Evolutionary conservation across 2,797 vertebrate species (phyloP).

Genomic region (Phoeniculus purpureus): DNA sequence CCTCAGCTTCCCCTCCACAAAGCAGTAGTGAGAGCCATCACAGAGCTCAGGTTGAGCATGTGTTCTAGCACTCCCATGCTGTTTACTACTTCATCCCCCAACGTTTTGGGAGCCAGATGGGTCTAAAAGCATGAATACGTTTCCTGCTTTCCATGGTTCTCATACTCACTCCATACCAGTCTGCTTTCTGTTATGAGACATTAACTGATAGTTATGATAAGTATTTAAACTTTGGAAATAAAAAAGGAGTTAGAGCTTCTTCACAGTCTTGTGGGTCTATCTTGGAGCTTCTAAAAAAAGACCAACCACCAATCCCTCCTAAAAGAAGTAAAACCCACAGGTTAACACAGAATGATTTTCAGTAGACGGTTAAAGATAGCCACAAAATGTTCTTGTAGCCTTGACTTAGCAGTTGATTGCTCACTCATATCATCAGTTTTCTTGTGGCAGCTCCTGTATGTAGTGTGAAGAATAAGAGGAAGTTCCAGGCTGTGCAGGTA

Average conservation of each 20-base stretch:
- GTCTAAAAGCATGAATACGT: neutral
- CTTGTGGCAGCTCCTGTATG: neutral
- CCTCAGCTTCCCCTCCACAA: neutral
- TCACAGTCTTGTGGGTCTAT: neutral
- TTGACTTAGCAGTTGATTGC: neutral
- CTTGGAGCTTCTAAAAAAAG: neutral
- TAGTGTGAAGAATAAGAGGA: conserved; percentile 50
- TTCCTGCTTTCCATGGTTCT: neutral
- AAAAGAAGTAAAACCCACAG: neutral
- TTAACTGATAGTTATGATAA: neutral
- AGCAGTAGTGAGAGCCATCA: neutral
- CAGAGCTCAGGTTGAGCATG: rapidly evolving
- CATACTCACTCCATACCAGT: neutral
- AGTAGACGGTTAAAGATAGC: neutral
- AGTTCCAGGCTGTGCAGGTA: conserved; percentile 26
- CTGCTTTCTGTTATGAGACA: neutral
- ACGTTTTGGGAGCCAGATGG: neutral
- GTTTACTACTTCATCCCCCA: neutral
- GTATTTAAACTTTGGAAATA: neutral
- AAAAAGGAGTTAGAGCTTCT: neutral
- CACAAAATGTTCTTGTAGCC: neutral
- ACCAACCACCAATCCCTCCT: too few species aligned
- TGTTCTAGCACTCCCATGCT: neutral
- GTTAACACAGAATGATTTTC: neutral
- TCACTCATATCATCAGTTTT: neutral